Conservation (phyloP, 92 coral and sea anemone species). For the Zoanthus solanderi region DNA sequence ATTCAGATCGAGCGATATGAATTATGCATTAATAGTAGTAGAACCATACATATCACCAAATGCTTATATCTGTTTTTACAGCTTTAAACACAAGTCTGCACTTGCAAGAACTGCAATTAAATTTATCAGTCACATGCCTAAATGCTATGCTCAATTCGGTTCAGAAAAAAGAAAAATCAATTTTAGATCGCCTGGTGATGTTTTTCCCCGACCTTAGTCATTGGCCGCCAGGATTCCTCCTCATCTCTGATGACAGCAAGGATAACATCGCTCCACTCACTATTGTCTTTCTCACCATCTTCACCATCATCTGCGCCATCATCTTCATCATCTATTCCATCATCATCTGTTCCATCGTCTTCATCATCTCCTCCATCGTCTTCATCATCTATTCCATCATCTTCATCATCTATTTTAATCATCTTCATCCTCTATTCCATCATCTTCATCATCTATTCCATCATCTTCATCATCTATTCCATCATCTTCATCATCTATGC, state of each 20-base stretch:
- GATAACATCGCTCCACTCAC: constrained; percentile 4
- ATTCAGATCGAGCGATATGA: neutral
- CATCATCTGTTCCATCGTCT: neutral
- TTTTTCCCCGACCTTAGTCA: neutral
- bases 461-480: neutral
- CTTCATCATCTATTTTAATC: too few species aligned
- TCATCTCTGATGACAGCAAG: too few species aligned
- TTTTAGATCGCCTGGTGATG: constrained; percentile 3
- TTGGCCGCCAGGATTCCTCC: too few species aligned
- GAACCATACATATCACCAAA: neutral
- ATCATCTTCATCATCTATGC: neutral
- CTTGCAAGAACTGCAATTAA: neutral
- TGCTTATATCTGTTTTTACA: neutral
- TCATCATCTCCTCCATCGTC: neutral
- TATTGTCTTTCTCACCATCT: neutral
- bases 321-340: too few species aligned
- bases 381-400: neutral
- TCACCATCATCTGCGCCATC: neutral
- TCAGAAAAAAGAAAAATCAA: constrained; percentile 1
- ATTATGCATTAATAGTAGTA: neutral
- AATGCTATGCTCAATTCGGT: constrained; percentile 2
- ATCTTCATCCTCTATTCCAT: too few species aligned
- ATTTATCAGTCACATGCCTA: neutral
- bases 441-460: too few species aligned
- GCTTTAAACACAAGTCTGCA: neutral